Evolutionary conservation across 2,113 vertebrate species (phyloP), one percentile per base, ranked within the genome.

Genomic region (Chitala chitala): DNA sequence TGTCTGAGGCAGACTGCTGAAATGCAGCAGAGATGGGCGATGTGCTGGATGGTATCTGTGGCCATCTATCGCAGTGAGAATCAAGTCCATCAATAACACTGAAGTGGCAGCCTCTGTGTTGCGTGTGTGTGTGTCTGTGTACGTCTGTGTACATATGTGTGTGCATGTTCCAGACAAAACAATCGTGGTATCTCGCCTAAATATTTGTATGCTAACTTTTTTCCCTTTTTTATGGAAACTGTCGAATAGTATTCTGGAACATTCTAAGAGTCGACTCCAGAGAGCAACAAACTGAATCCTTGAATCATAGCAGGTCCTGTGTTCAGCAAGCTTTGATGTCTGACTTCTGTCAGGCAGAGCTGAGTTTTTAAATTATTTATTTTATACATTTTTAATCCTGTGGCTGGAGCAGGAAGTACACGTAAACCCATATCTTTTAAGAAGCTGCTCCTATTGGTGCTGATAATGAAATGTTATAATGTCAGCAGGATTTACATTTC

Each of bases 1-100:
- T 79, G 79, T 84, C 72, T 61, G 26, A 71, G 65, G 5, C 54
- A 36, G 7, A 44, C 53, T 64, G 48, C n/a, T 12, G 42, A 40
- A n/a, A n/a, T n/a, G n/a, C n/a, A n/a, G n/a, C n/a, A 38, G 59
- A 63, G 33, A 63, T 33, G n/a, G 56, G 6, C 7, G 7, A 1
- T 63, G 26, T 63, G 59, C 59, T 63, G 59, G 20, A 15, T 46
- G 44, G 44, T 6, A 6, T 46, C 12, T 12, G 12, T 12, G 12
- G 12, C 12, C 31, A 8, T 33, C 59, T 63, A 8, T 17, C 33
- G 17, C 0, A 33, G n/a, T n/a, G 33, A 36, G 59, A 38, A 13
- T 5, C 15, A 26, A 6, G 5, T 63, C 58, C 0, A 13, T 63
- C 17, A 38, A 33, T 36, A 38, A 20, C 33, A 6, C 17, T 20